phyloP scores from a whole-genome alignment of 2,113 vertebrate species.

The Pelvicachromis taeniatus region DNA sequence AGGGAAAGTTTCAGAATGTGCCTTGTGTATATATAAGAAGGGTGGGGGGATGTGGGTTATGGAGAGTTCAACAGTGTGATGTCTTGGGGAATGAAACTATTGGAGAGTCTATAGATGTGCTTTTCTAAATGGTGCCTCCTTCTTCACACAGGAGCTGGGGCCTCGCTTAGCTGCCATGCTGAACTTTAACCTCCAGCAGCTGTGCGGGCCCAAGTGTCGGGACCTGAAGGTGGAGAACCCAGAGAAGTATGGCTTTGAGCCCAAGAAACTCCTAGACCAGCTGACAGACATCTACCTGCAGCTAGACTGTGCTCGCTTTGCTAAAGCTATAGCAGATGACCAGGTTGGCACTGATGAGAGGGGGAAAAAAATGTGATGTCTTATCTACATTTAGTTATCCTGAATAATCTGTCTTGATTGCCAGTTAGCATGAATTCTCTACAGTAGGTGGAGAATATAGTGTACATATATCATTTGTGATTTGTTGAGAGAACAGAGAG shows the following conservation, averaged over 20 bases:
- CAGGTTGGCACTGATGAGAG: slow-evolving; percentile 78
- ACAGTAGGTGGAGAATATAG: rapidly evolving
- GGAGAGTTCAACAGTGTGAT: background rate
- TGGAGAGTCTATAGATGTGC: background rate
- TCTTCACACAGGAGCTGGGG: slow-evolving; percentile 84
- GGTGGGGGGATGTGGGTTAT: rapidly evolving
- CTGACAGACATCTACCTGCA: slow-evolving; percentile 97
- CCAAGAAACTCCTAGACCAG: slow-evolving; percentile 98
- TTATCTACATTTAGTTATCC: rapidly evolving
- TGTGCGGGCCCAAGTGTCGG: slow-evolving; percentile 96
- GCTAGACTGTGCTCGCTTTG: slow-evolving; percentile 94
- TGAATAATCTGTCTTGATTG: background rate
- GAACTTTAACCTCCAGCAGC: slow-evolving; percentile 97
- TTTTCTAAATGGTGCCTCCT: background rate
- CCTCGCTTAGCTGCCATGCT: slow-evolving; percentile 96
- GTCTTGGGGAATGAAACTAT: background rate
- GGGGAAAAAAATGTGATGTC: background rate
- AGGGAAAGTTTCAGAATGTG: background rate
- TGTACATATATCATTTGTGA: background rate
- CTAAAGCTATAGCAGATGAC: slow-evolving; percentile 97
- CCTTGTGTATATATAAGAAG: background rate
- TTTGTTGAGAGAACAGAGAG: background rate
- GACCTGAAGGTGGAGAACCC: slow-evolving; percentile 99
- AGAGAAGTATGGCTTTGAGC: slow-evolving; percentile 98
- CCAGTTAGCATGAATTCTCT: background rate